These are phyloP conservation scores for Chymomyza amoena DNA, from an alignment of 2,888 invertebrate species.

Conservation along the genomic window DNA sequence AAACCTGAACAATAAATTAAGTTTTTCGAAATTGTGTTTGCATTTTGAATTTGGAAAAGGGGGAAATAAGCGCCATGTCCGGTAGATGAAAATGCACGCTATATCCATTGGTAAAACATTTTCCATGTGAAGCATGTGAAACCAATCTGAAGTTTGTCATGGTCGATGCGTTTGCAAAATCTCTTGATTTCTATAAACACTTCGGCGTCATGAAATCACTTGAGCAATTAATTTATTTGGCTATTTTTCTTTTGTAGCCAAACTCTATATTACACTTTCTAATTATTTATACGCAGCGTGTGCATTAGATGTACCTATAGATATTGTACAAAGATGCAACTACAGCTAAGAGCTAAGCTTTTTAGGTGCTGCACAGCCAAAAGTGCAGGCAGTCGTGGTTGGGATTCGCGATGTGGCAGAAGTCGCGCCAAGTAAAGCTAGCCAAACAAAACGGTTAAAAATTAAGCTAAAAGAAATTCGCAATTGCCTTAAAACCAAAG, in stretches of 20 bases:
- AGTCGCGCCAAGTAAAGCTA: slow-evolving; percentile 63
- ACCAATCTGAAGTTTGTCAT: slow-evolving; percentile 53
- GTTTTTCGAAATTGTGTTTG: slow-evolving; percentile 51
- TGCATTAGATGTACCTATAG: slow-evolving; percentile 19
- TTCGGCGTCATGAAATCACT: slow-evolving; percentile 56
- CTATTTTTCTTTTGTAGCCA: slow-evolving; percentile 51
- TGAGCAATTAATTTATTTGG: slow-evolving; percentile 65
- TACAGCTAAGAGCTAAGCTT: slow-evolving; percentile 33
- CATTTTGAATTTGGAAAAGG: slow-evolving; percentile 14
- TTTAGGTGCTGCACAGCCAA: slow-evolving; percentile 58
- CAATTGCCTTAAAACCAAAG: slow-evolving; percentile 6
- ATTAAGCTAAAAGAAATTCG: not conserved
- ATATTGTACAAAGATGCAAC: not conserved
- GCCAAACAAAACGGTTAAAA: slow-evolving; percentile 43
- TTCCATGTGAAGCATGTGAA: not conserved
- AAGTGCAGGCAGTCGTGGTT: slow-evolving; percentile 60
- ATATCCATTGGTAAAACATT: not conserved
- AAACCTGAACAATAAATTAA: slow-evolving; percentile 66
- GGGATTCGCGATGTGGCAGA: slow-evolving; percentile 76
- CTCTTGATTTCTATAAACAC: slow-evolving; percentile 50
- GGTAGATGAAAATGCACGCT: slow-evolving; percentile 11
- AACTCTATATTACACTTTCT: slow-evolving; percentile 57
- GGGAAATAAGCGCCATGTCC: slow-evolving; percentile 34
- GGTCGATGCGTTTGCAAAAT: slow-evolving; percentile 60
- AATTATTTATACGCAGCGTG: slow-evolving; percentile 46